phyloP scores from a whole-genome alignment of 2,888 invertebrate genomes.

The Lasioglossum villosulum region DNA sequence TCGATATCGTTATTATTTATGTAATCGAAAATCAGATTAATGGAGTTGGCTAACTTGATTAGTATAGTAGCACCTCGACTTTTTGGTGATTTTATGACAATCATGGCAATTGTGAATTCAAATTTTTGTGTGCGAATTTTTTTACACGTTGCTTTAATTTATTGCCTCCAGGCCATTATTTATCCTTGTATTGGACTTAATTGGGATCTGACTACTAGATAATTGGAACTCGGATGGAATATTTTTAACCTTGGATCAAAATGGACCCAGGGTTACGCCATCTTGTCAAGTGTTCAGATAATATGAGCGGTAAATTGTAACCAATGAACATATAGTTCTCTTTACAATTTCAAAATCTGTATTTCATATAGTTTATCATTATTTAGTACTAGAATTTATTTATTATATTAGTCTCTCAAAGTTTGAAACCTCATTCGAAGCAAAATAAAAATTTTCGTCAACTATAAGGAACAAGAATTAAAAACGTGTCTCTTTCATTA shows the following conservation, averaged over 20 bases:
- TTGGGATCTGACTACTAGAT: not conserved
- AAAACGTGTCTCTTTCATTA: no score
- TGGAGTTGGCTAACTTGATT: not conserved
- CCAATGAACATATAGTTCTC: not conserved
- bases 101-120: not conserved
- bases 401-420: no score
- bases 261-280: not conserved
- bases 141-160: not conserved
- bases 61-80: no score
- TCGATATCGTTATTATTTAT: not conserved
- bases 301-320: not conserved
- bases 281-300: not conserved
- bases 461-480: no score
- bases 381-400: not conserved
- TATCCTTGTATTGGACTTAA: no score
- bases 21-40: not conserved
- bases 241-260: not conserved
- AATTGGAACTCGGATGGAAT: not conserved
- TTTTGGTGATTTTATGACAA: no score
- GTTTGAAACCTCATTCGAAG: no score
- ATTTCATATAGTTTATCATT: not conserved
- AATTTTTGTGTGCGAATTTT: not conserved
- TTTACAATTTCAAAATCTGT: not conserved
- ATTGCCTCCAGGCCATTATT: no score
- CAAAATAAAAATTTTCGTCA: no score